A percentile compares a stretch with the other conserved stretches of the same genome.
phyloP scores from a whole-genome alignment of 1,140 invertebrate genomes.

The Zaprionus vittiger region DNA sequence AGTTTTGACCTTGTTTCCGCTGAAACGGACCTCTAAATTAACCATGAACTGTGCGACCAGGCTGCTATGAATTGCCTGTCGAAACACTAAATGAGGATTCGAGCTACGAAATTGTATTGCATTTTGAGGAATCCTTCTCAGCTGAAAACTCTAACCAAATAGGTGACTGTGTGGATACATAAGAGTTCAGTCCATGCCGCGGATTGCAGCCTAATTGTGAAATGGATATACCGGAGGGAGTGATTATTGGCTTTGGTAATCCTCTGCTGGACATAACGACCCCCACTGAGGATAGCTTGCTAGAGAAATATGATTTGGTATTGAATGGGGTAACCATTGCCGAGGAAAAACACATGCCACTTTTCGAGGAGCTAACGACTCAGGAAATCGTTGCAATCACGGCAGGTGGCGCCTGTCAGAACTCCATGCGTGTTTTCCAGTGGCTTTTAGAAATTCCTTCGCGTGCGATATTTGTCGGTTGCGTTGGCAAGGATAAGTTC shows the following conservation, averaged over 20 bases:
- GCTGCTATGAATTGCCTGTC: neutral
- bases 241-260: slow-evolving; percentile 65
- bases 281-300: slow-evolving; percentile 47
- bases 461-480: slow-evolving; percentile 95
- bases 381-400: slow-evolving; percentile 87
- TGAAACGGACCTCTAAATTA: neutral
- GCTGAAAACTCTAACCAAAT: neutral
- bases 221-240: slow-evolving; percentile 44
- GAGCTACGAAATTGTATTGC: neutral
- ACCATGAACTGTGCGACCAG: neutral
- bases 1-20: neutral
- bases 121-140: neutral
- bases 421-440: slow-evolving; percentile 95
- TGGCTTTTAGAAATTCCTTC: slow-evolving; percentile 95
- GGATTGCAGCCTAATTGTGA: neutral
- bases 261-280: slow-evolving; percentile 65
- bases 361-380: slow-evolving; percentile 86
- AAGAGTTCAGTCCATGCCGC: neutral
- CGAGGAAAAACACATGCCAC: slow-evolving; percentile 92
- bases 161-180: neutral
- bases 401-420: slow-evolving; percentile 97
- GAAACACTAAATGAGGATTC: neutral
- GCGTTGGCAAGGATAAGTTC: slow-evolving; percentile 96
- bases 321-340: slow-evolving; percentile 97
- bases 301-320: slow-evolving; percentile 94